Evolutionary conservation across 2,113 vertebrate species (phyloP).

Genomic region (Lethenteron camtschaticum): DNA sequence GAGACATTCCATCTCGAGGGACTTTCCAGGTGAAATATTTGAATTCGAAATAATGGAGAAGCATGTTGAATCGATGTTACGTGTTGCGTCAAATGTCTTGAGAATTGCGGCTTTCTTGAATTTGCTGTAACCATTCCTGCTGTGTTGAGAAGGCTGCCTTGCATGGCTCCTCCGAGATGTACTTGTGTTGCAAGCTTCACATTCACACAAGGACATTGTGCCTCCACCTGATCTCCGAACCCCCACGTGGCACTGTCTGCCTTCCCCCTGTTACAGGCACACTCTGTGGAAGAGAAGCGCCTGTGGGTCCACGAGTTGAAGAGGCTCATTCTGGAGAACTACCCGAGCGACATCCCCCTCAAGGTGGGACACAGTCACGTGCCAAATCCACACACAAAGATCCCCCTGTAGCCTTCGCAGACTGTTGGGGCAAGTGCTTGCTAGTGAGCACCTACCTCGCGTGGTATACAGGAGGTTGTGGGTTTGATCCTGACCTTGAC

Average conservation of each 20-base stretch:
- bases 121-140: not conserved
- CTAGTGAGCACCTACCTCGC: no score
- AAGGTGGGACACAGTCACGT: slow-evolving; percentile 26
- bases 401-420: no score
- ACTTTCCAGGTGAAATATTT: no score
- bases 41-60: no score
- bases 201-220: not conserved
- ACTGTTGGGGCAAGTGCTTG: no score
- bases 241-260: not conserved
- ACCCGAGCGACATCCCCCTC: slow-evolving; percentile 49
- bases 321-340: slow-evolving; percentile 57
- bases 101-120: no score
- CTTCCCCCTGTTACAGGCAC: slow-evolving; percentile 24
- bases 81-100: no score
- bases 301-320: slow-evolving; percentile 69
- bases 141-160: not conserved
- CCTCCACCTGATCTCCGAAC: not conserved
- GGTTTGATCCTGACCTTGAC: no score
- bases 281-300: slow-evolving; percentile 63
- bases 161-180: not conserved
- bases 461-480: no score
- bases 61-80: no score
- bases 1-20: no score
- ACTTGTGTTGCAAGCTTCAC: not conserved
- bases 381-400: no score